Conservation (phyloP, 2,113 vertebrate genomes). For the Spea bombifrons region DNA sequence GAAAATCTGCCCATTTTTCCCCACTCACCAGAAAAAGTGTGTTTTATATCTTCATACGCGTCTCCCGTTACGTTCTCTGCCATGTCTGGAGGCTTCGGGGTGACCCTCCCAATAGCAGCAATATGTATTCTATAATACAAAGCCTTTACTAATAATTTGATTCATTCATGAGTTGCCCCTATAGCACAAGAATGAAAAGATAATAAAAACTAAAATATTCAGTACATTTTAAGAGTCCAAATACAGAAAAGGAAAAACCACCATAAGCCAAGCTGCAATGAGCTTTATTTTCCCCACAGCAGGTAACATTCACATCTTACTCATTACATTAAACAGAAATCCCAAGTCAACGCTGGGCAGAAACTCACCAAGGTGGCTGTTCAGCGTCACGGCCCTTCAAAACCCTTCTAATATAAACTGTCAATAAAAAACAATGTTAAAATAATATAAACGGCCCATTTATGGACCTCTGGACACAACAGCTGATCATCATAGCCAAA, state of each 20-base stretch:
- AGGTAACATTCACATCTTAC: conserved; percentile 12
- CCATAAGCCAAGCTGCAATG: not conserved
- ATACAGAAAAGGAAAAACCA: not conserved
- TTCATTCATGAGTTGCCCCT: too few species aligned
- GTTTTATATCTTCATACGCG: too few species aligned
- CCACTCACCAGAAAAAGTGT: too few species aligned
- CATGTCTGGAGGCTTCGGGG: too few species aligned
- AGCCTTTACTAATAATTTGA: too few species aligned
- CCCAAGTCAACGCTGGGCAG: not conserved
- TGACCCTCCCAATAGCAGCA: too few species aligned
- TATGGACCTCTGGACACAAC: not conserved
- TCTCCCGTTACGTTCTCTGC: too few species aligned
- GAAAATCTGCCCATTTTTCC: too few species aligned
- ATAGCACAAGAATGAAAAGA: not conserved
- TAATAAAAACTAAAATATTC: not conserved
- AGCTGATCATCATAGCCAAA: too few species aligned
- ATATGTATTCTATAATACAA: too few species aligned
- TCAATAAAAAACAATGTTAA: too few species aligned
- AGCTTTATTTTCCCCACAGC: conserved; percentile 12
- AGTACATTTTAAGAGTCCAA: not conserved
- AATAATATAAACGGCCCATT: not conserved
- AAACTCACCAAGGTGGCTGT: not conserved
- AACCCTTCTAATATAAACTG: too few species aligned
- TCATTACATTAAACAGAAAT: conserved; percentile 31
- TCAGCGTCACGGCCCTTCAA: not conserved